Conservation (phyloP, 2,797 vertebrate species). For the Falco rusticolus region DNA sequence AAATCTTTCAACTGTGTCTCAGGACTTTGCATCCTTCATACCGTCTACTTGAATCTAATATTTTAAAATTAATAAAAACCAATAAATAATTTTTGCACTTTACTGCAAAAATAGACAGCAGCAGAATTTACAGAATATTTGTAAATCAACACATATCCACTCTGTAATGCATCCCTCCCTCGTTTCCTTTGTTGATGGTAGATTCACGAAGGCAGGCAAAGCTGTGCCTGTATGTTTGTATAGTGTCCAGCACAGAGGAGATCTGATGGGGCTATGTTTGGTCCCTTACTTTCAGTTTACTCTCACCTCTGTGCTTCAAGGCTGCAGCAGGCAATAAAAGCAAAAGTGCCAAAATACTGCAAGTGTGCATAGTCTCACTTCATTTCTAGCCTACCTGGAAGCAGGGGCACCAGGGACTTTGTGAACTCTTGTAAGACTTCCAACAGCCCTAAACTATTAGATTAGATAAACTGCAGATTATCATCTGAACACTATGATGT, state of each 20-base stretch:
- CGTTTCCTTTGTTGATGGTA: neutral
- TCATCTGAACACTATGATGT: neutral
- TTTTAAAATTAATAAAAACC: neutral
- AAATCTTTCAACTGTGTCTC: neutral
- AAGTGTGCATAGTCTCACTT: neutral
- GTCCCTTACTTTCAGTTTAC: neutral
- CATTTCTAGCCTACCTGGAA: slow-evolving; percentile 36
- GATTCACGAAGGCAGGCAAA: neutral
- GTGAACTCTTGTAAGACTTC: neutral
- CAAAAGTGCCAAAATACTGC: neutral
- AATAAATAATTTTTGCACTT: neutral
- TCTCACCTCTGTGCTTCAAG: neutral
- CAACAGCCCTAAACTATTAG: neutral
- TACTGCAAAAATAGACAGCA: neutral
- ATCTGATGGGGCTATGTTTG: neutral
- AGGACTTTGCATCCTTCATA: neutral
- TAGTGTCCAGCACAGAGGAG: neutral
- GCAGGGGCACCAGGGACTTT: neutral
- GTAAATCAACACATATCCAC: neutral
- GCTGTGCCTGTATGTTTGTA: neutral
- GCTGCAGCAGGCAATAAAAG: neutral
- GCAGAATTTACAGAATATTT: neutral
- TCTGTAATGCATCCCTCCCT: neutral
- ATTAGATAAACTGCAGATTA: slow-evolving; percentile 41
- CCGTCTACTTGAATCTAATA: neutral